Evolutionary conservation across 2,888 invertebrate genomes (phyloP), one percentile per base, ranked within the genome.

Genomic region (Pristionchus fissidentatus): DNA sequence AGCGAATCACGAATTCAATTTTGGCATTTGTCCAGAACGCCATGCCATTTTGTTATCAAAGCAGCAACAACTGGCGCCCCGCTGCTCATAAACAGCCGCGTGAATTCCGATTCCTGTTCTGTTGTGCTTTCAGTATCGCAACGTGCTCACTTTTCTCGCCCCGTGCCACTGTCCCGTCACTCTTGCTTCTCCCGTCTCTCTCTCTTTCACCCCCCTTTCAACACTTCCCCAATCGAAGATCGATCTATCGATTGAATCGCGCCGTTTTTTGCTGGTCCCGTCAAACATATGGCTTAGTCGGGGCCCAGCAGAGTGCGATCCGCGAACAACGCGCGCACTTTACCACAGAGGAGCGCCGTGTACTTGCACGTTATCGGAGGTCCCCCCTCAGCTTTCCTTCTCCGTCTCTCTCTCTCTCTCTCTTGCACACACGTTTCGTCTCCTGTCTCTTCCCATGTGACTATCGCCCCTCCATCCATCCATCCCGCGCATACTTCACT

Each of bases 391-490:
- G 29, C 38, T 38, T 52, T 32, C 49, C 29, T 49, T n/a, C n/a
- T 49, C 52, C 22, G 15, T 43, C 43, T 46, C 66, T 66, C 49
- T 60, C 82, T 41, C 62, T 82, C 83, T 83, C 57, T 60, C 80
- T 80, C 84, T 83, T 32, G 7, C 70, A 5, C 75, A 32, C 83
- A 55, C 62, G 55, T 52, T 55, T 38, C 73, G 46, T 38, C 66
- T 52, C 19, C 15, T 78, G 49, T 55, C 75, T 43, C 83, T 70
- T 55, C 52, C 55, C 55, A 43, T 75, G 38, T 57, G 35, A 38
- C 83, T 57, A 26, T 83, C 84, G 26, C 52, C 41, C 77, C 13
- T 77, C 32, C 29, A 26, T 8, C 52, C n/a, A 10, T 52, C 10
- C 38, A 49, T 19, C 49, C 19, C 75, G 29, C 75, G 10, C 26